Evolutionary conservation across 2,888 invertebrate species (phyloP).

Genomic region (Tinea pellionella): DNA sequence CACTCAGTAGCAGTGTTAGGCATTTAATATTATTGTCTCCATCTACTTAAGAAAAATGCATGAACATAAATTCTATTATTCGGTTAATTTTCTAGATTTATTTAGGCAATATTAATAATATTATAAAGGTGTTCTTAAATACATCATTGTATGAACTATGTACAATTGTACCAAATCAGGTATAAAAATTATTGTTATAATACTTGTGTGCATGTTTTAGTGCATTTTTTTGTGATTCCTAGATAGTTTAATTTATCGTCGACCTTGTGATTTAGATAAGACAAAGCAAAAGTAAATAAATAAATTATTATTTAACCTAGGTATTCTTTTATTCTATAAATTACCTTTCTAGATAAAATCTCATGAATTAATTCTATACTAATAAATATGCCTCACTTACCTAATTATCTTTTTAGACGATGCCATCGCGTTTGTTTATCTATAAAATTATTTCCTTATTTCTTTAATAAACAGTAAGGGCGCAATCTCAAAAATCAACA

Average conservation of each 20-base stretch:
- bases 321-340: slow-evolving; percentile 11
- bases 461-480: no score
- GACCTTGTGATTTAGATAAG: slow-evolving; percentile 68
- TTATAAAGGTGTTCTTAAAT: slow-evolving; percentile 30
- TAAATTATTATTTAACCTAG: slow-evolving; percentile 7
- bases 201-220: slow-evolving; percentile 69
- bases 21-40: neutral
- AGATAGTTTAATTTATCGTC: slow-evolving; percentile 68
- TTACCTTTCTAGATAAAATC: neutral
- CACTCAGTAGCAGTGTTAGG: neutral
- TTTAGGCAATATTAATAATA: slow-evolving; percentile 19
- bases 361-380: no score
- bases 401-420: no score
- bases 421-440: no score
- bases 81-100: neutral
- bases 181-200: slow-evolving; percentile 58
- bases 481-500: no score
- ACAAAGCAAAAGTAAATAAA: slow-evolving; percentile 41
- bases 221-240: slow-evolving; percentile 68
- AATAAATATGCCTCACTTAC: neutral
- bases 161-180: slow-evolving; percentile 57
- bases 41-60: neutral
- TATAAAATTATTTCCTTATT: no score
- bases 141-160: slow-evolving; percentile 31
- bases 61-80: neutral